Conservation (phyloP, 2,113 vertebrate genomes). For the Hippopotamus amphibius region DNA sequence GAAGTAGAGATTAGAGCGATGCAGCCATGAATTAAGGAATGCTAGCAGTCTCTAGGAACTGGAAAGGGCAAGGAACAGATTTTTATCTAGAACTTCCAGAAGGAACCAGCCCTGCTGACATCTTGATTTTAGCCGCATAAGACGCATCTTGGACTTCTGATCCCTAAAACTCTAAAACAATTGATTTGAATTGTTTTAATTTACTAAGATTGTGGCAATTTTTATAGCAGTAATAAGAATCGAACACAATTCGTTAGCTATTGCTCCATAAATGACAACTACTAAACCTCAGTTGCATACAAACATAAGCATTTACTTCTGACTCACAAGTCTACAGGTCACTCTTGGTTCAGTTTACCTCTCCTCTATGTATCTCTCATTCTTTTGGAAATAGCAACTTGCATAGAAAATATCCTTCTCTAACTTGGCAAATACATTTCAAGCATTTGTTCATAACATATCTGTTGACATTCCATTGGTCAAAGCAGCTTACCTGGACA, state of each 20-base stretch:
- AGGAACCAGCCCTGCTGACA: neutral
- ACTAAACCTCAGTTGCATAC: neutral
- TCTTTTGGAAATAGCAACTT: constrained; percentile 44
- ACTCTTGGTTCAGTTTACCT: constrained; percentile 23
- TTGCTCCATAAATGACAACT: constrained; percentile 16
- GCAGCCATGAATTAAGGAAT: neutral
- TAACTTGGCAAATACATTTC: neutral
- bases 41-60: neutral
- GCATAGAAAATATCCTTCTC: neutral
- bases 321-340: neutral
- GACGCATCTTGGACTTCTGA: neutral
- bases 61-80: neutral
- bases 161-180: neutral
- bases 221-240: neutral
- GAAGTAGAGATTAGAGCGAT: neutral
- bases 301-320: constrained; percentile 36
- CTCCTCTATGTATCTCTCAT: neutral
- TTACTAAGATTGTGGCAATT: neutral
- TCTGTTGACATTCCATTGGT: neutral
- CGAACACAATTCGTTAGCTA: neutral
- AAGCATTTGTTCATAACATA: constrained; percentile 24
- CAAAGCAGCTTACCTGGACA: neutral
- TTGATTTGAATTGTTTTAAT: neutral
- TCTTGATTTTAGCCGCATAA: neutral
- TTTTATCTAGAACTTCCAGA: constrained; percentile 6